Percentiles rank a stretch among this genome's conserved stretches.
These are phyloP conservation scores for Sinonovacula constricta DNA, from an alignment of 1,140 invertebrate species.

Conservation along the genomic window DNA sequence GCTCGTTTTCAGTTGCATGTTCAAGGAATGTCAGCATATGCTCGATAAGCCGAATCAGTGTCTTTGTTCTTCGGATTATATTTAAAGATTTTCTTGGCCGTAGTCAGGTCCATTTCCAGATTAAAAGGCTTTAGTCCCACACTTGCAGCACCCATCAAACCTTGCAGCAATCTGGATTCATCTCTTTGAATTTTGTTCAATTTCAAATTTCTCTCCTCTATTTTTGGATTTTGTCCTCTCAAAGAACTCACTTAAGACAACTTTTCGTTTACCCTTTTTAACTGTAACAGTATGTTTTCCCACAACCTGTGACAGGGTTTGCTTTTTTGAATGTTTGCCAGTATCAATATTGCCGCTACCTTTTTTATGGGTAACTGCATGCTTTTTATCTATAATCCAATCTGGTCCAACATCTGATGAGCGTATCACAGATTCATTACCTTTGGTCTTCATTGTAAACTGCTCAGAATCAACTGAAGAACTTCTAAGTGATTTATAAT, in stretches of 20 bases:
- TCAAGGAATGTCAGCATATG: no score
- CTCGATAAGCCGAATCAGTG: no score
- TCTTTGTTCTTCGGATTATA: slow-evolving; percentile 4
- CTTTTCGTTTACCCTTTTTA: slow-evolving; percentile 22
- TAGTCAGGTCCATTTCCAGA: background rate
- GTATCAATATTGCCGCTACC: no score
- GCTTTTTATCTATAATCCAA: no score
- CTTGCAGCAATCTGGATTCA: background rate
- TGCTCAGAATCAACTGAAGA: background rate
- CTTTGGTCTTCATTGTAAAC: background rate
- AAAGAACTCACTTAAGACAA: slow-evolving; percentile 28
- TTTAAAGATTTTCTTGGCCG: slow-evolving; percentile 1
- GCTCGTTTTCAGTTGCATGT: background rate
- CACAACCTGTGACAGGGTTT: background rate
- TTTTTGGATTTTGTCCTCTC: slow-evolving; percentile 25
- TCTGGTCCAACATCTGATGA: no score
- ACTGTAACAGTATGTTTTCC: background rate
- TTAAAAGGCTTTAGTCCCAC: background rate
- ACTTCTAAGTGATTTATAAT: background rate
- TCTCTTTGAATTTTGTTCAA: background rate
- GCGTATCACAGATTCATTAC: background rate
- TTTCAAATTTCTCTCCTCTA: slow-evolving; percentile 3
- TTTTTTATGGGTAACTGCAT: no score
- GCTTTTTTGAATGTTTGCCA: no score
- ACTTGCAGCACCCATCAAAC: background rate